Evolutionary conservation across 2,797 vertebrate species (phyloP).

Genomic region (Bovichtus variegatus): DNA sequence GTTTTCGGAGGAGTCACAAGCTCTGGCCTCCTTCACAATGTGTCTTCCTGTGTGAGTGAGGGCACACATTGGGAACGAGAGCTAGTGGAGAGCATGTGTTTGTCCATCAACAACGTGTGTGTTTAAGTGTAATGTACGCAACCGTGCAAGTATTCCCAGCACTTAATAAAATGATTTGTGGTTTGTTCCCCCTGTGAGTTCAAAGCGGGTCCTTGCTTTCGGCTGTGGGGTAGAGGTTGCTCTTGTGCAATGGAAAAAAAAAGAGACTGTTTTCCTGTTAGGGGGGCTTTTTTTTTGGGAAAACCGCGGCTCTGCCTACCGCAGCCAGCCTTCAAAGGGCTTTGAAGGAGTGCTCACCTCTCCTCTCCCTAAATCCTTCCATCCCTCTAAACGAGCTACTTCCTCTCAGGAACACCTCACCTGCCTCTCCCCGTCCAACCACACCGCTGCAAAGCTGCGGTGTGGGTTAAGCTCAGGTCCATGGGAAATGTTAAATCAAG

Average conservation of each 20-base stretch:
- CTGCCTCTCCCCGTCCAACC: conserved; percentile 55
- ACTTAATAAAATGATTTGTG: conserved; percentile 86
- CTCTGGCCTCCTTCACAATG: conserved; percentile 57
- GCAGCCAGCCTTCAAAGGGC: conserved; percentile 76
- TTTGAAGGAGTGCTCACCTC: conserved; percentile 72
- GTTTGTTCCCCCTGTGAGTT: conserved; percentile 73
- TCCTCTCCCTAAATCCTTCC: conserved; percentile 60
- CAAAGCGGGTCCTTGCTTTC: conserved; percentile 76
- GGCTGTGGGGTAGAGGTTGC: conserved; percentile 72
- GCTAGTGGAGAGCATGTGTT: conserved; percentile 40
- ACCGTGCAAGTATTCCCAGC: conserved; percentile 68
- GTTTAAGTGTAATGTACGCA: conserved; percentile 53
- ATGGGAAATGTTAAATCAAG: conserved; percentile 64
- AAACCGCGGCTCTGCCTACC: conserved; percentile 79
- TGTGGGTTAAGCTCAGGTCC: conserved; percentile 41
- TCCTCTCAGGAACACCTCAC: conserved; percentile 69
- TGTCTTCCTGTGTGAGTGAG: conserved; percentile 38
- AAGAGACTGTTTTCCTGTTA: conserved; percentile 73
- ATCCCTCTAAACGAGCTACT: conserved; percentile 63
- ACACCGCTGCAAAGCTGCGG: conserved; percentile 44
- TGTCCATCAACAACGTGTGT: conserved; percentile 58
- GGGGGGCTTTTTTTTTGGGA: conserved; percentile 71
- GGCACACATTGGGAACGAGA: conserved; percentile 20
- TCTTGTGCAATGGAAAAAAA: conserved; percentile 79
- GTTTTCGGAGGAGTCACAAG: conserved; percentile 70